Evolutionary conservation across 2,797 vertebrate genomes (phyloP), one percentile per base, ranked within the genome.

Genomic region (Decapterus maruadsi): DNA sequence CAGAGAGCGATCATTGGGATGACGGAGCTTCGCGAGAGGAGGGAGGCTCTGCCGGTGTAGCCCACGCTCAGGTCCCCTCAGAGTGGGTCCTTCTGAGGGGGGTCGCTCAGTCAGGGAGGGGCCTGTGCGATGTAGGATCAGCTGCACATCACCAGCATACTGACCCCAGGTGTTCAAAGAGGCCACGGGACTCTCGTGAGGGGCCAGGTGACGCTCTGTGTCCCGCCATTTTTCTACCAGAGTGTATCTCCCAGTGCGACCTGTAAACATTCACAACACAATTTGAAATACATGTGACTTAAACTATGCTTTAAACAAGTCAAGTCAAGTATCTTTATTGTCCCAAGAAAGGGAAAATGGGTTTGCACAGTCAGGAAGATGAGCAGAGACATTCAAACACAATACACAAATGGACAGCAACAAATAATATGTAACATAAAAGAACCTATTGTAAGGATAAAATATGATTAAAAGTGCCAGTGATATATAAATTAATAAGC

Each of bases 91-190:
- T 71, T 99, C 98, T 0, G 97, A 98, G 0, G 98, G 97, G 16
- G 98, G 97, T 1, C 97, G 90, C 88, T 99, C 97, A 2, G 96
- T 97, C 50, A 99, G 95, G 0, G 98, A 98, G 0, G 98, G 98
- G 50, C 98, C 98, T 0, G 98, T 99, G 43, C 97, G 96, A 6
- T 97, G 96, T 62, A 99, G 94, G 76, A 99, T 97, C 1, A 99
- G 95, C 93, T 99, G 98, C 16, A 99, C 98, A 0, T 99, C 98
- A 8, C 97, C 97, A 0, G 98, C 97, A 34, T 99, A 99, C 85
- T 99, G 98, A 0, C 98, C 98, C 98, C 98, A 99, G 64, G 98
- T 99, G 93, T 98, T 99, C 36, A 99, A 92, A 19, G 98, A 99
- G 40, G 96, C 96, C 69, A 99, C 96, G 0, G 98, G 98, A 76